A percentile compares a stretch with the other conserved stretches of the same genome.
phyloP scores from a whole-genome alignment of 2,888 invertebrate species.

The Auanema freiburgensis region DNA sequence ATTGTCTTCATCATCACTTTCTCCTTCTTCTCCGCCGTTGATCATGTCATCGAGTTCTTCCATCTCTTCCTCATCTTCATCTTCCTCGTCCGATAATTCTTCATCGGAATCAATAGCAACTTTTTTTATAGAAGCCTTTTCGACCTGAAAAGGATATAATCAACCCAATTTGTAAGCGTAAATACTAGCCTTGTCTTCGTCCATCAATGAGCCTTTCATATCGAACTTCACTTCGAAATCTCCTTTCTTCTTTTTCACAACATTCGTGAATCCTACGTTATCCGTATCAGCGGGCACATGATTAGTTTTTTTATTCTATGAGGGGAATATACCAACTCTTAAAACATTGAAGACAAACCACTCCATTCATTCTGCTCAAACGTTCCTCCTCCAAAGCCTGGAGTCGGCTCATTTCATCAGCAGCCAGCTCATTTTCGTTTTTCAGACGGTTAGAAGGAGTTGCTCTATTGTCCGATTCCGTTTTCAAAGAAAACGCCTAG shows the following conservation, averaged over 20 bases:
- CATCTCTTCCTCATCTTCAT: conserved; percentile 43
- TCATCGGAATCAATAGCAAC: conserved; percentile 21
- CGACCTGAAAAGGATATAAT: conserved; percentile 11
- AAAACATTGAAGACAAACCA: conserved; percentile 9
- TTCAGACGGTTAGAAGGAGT: conserved; percentile 80
- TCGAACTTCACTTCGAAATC: conserved; percentile 32
- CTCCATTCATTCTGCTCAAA: conserved; percentile 74
- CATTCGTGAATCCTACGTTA: conserved; percentile 8
- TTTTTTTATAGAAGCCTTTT: conserved; percentile 20
- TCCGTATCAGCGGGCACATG: conserved; percentile 45
- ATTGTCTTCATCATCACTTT: not conserved
- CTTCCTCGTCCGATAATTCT: conserved; percentile 24
- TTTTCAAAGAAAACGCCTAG: conserved; percentile 38
- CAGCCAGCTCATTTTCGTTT: conserved; percentile 80
- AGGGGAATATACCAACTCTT: not conserved
- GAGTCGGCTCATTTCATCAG: conserved; percentile 78
- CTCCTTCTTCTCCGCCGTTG: conserved; percentile 18
- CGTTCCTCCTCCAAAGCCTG: conserved; percentile 76
- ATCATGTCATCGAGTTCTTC: conserved; percentile 47
- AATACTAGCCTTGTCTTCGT: conserved; percentile 24
- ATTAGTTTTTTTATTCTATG: conserved; percentile 19
- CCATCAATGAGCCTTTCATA: conserved; percentile 33
- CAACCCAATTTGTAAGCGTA: not conserved
- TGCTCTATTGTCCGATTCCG: conserved; percentile 38
- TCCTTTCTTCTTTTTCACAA: conserved; percentile 20